phyloP scores from a whole-genome alignment of 1,140 invertebrate species.

The Pogonus chalceus region DNA sequence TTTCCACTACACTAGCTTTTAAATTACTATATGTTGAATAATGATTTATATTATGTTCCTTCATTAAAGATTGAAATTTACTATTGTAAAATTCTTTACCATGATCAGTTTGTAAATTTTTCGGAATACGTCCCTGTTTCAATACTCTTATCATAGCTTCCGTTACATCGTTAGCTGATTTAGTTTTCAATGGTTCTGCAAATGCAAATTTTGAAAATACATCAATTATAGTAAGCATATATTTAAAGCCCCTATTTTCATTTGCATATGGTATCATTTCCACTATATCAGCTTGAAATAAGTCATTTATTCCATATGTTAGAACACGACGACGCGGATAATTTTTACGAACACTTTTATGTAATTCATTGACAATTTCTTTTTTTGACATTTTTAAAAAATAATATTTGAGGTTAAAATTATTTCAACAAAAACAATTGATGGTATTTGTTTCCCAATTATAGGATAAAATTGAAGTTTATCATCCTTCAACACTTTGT shows the following conservation, averaged over 20 bases:
- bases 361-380: constrained; percentile 29
- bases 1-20: constrained; percentile 35
- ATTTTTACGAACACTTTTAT: constrained; percentile 30
- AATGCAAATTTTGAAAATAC: constrained; percentile 29
- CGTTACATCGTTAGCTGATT: constrained; percentile 22
- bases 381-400: too few relatives aligned
- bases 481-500: too few relatives aligned
- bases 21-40: constrained; percentile 29
- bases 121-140: constrained; percentile 9
- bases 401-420: too few relatives aligned
- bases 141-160: constrained; percentile 22
- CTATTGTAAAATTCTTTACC: constrained; percentile 30
- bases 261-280: constrained; percentile 16
- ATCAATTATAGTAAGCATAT: constrained; percentile 28
- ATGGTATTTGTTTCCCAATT: too few relatives aligned
- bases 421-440: too few relatives aligned
- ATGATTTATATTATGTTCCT: constrained; percentile 28
- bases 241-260: constrained; percentile 24
- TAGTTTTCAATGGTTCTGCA: constrained; percentile 24
- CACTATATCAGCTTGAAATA: constrained; percentile 23
- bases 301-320: constrained; percentile 24
- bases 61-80: constrained; percentile 24
- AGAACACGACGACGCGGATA: constrained; percentile 29
- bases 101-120: constrained; percentile 27
- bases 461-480: too few relatives aligned